Evolutionary conservation across 1,140 invertebrate genomes (phyloP).

Genomic region (Thalassaphorura encarpata): DNA sequence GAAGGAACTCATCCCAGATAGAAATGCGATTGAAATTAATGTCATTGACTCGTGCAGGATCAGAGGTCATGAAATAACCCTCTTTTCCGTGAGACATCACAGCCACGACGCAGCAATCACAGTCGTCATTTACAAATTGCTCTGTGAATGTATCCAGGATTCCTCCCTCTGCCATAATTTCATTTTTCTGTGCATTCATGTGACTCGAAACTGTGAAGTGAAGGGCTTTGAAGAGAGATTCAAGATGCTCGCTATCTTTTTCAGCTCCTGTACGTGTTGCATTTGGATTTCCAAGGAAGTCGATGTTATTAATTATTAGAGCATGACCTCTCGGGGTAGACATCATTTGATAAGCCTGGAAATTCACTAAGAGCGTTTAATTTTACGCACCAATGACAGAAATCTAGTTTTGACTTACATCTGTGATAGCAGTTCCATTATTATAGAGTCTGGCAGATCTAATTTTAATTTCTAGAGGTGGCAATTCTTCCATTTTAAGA

Average conservation of each 20-base stretch:
- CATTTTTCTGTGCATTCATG: slow-evolving; percentile 39
- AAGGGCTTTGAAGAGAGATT: slow-evolving; percentile 43
- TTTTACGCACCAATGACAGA: background rate
- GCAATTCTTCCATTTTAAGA: background rate
- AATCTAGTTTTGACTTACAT: background rate
- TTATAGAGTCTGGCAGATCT: background rate
- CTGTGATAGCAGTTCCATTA: background rate
- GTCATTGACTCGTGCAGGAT: slow-evolving; percentile 3
- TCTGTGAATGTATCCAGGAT: slow-evolving; percentile 15
- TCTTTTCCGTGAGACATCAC: slow-evolving; percentile 48
- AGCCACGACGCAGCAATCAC: slow-evolving; percentile 46
- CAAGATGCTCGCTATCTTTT: slow-evolving; percentile 43
- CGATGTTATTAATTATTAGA: slow-evolving; percentile 48
- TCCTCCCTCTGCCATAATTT: background rate
- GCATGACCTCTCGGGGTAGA: slow-evolving; percentile 46
- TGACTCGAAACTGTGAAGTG: slow-evolving; percentile 43
- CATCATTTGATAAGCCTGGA: slow-evolving; percentile 41
- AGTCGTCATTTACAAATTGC: slow-evolving; percentile 9
- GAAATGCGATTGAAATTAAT: slow-evolving; percentile 8
- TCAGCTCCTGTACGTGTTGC: slow-evolving; percentile 41
- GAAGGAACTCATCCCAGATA: slow-evolving; percentile 19
- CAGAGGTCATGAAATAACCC: slow-evolving; percentile 5
- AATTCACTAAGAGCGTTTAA: background rate
- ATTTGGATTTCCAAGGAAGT: slow-evolving; percentile 35
- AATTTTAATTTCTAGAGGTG: slow-evolving; percentile 1